Evolutionary conservation across 2,113 vertebrate genomes (phyloP).

Genomic region (Tragulus kanchil): DNA sequence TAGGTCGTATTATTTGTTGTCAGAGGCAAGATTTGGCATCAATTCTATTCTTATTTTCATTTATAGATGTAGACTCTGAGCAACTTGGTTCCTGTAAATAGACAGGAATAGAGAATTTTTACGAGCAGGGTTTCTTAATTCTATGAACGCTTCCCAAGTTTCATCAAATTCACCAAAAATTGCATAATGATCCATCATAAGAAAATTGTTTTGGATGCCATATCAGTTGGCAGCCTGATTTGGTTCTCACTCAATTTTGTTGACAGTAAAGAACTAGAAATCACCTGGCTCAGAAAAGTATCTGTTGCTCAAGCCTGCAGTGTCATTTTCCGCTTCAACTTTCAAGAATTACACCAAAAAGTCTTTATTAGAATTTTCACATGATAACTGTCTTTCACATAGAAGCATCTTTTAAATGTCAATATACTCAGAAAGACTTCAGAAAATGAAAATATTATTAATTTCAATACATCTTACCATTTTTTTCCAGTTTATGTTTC

Average conservation of each 20-base stretch:
- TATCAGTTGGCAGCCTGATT: not conserved
- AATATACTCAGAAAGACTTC: not conserved
- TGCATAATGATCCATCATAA: not conserved
- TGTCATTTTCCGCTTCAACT: not conserved
- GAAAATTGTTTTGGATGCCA: not conserved
- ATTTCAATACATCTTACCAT: not conserved
- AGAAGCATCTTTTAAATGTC: not conserved
- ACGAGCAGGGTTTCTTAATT: not conserved
- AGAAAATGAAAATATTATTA: slow-evolving; percentile 19
- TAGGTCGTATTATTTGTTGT: not conserved
- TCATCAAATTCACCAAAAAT: not conserved
- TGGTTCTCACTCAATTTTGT: not conserved
- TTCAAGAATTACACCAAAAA: not conserved
- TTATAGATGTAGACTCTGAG: not conserved
- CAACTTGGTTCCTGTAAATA: not conserved
- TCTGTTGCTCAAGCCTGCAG: not conserved
- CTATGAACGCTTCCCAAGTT: not conserved
- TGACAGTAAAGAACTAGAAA: not conserved
- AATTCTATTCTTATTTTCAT: not conserved
- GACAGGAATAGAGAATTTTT: not conserved
- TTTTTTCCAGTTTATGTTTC: no score
- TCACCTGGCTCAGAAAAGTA: not conserved
- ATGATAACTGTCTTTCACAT: not conserved
- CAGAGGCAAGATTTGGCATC: not conserved
- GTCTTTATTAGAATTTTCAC: not conserved